These are phyloP conservation scores for Campoletis raptor DNA, from an alignment of 2,888 invertebrate species.

Conservation along the genomic window DNA sequence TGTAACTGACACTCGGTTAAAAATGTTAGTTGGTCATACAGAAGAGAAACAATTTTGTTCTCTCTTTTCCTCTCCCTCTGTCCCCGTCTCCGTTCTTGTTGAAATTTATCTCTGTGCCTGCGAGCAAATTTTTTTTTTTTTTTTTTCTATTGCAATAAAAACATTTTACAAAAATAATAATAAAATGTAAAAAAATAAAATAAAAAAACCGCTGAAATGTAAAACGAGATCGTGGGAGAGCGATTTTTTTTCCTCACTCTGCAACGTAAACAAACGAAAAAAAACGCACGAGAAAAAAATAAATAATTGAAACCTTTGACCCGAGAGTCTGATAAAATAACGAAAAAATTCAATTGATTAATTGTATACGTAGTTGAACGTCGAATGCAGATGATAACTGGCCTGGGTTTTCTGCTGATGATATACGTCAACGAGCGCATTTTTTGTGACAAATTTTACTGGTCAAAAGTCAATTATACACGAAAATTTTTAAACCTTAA, in stretches of 20 bases:
- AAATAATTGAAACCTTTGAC: conserved; percentile 3
- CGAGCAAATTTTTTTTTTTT: conserved; percentile 6
- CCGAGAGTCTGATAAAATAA: conserved; percentile 4
- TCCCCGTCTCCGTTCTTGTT: conserved; percentile 25
- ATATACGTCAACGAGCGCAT: background rate
- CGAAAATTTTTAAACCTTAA: background rate
- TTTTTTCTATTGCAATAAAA: conserved; percentile 1
- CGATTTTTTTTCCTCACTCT: conserved; percentile 6
- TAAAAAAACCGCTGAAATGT: background rate
- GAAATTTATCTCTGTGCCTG: conserved; percentile 16
- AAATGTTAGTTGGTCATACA: conserved; percentile 63
- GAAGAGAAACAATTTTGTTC: conserved; percentile 31
- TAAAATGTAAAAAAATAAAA: background rate
- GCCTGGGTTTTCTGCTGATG: background rate
- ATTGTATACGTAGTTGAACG: conserved; percentile 21
- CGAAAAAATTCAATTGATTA: conserved; percentile 35
- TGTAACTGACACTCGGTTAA: conserved; percentile 62
- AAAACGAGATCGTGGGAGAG: background rate
- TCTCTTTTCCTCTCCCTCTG: conserved; percentile 2
- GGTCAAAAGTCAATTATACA: conserved; percentile 3
- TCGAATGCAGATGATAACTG: conserved; percentile 46
- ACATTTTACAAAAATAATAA: background rate
- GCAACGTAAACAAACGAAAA: background rate
- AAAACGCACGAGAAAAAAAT: background rate
- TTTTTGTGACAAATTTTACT: conserved; percentile 6